Base-by-base conservation (phyloP, 2,797 vertebrate genomes). In the Enteromius treurensis region DNA sequence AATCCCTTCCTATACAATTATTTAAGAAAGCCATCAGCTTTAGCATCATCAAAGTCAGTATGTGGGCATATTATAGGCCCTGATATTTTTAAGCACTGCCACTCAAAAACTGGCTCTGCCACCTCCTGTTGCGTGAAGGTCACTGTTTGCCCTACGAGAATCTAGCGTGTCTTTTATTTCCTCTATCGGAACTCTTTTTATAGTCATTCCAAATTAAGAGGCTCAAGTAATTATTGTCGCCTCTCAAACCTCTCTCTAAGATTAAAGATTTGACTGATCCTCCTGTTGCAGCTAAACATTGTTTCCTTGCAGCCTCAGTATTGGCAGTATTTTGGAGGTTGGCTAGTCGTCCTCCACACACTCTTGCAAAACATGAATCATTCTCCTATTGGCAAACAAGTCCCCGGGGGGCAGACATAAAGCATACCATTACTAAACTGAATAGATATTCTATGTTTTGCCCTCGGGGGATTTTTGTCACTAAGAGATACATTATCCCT, bases 121-220 rank as follows among this genome's bases (percentile, higher is more conserved):
- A 32, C 32, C 32, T 65, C 60, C 60, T 34, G 71, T 14, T 19
- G 37, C 8, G 34, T 74, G 37, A 80, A 84, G 77, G 77, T 84
- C 77, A 84, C n/a, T 42, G 42, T n/a, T 65, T 29, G 47, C 1
- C 10, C 21, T 29, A 45, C 32, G 49, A 76, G 26, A 80, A 47
- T 84, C 60, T 62, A 45, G 11, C 26, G 40, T 34, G 47, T 53
- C 37, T 51, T 73, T 80, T 49, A 67, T 84, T 75, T 80, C 69
- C 51, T 68, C 58, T 49, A 23, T 47, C 21, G n/a, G 81, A 67
- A 51, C 62, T 82, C 70, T 68, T 83, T 77, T 78, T 83, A 83
- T 78, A 58, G 42, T 83, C 40, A 0, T 60, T 81, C 69, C 70
- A 81, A 37, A 64, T 37, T n/a, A 81, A 60, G 64, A 77, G 64